phyloP scores from a whole-genome alignment of 2,797 vertebrate species.

The Spheniscus humboldti region DNA sequence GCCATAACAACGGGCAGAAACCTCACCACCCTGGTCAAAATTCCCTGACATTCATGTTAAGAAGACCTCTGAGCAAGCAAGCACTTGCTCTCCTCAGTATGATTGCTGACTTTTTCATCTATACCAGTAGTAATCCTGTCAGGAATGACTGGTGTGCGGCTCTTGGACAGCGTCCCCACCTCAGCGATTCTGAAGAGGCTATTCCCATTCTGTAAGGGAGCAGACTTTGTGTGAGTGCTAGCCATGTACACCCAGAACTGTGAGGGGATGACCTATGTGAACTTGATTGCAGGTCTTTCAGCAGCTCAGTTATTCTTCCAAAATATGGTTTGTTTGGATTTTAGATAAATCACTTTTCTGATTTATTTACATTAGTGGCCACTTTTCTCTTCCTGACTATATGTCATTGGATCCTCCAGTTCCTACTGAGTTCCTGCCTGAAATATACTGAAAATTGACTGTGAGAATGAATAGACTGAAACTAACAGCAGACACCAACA shows the following conservation, averaged over 20 bases:
- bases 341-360: background rate
- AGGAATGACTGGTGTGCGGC: background rate
- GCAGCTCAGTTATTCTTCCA: background rate
- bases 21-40: background rate
- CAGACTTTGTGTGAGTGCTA: rapidly evolving
- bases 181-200: background rate
- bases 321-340: background rate
- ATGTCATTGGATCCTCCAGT: background rate
- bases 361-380: background rate
- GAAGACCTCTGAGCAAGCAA: background rate
- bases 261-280: background rate
- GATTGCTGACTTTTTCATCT: background rate
- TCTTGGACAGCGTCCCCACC: background rate
- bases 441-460: background rate
- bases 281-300: background rate
- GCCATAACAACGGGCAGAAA: background rate
- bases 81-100: background rate
- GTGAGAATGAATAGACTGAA: background rate
- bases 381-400: background rate
- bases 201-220: background rate
- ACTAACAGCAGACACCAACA: background rate
- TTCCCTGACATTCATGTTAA: background rate
- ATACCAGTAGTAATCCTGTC: background rate
- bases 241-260: background rate
- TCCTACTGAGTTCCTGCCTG: background rate